A percentile compares a stretch with the other conserved stretches of the same genome.
Evolutionary conservation across 2,113 vertebrate genomes (phyloP).

Genomic region (Ranitomeya imitator): DNA sequence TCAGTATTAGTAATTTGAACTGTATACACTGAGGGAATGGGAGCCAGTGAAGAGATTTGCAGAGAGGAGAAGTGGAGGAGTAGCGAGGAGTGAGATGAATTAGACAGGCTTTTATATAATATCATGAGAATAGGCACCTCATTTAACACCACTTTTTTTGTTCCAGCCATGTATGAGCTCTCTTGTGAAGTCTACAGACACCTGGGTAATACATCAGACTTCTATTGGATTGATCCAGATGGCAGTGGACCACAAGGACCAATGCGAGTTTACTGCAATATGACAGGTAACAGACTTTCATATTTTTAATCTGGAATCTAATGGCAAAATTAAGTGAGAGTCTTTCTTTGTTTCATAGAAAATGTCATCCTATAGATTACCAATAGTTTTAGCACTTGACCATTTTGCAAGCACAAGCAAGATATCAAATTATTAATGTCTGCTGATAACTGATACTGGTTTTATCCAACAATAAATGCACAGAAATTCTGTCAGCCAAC

Average conservation of each 20-base stretch:
- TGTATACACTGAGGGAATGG: no score
- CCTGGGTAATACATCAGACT: slow-evolving; percentile 88
- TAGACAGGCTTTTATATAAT: background rate
- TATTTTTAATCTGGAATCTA: background rate
- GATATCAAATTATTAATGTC: background rate
- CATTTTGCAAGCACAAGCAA: background rate
- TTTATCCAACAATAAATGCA: background rate
- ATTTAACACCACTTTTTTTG: slow-evolving; percentile 45
- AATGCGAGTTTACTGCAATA: slow-evolving; percentile 96
- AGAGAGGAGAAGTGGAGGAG: no score
- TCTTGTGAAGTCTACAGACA: slow-evolving; percentile 98
- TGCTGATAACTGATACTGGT: background rate
- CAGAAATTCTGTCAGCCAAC: background rate
- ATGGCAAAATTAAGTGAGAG: background rate
- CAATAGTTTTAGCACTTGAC: background rate
- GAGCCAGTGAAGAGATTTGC: no score
- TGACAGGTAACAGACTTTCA: slow-evolving; percentile 85
- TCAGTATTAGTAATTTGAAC: no score
- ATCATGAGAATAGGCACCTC: background rate
- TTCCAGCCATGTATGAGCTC: slow-evolving; percentile 89
- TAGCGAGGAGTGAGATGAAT: no score
- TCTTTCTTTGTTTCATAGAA: background rate
- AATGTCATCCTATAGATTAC: background rate
- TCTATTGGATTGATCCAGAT: slow-evolving; percentile 97
- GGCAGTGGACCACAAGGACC: slow-evolving; percentile 91